Base-by-base conservation (phyloP, 2,113 vertebrate species). In the Perca flavescens region DNA sequence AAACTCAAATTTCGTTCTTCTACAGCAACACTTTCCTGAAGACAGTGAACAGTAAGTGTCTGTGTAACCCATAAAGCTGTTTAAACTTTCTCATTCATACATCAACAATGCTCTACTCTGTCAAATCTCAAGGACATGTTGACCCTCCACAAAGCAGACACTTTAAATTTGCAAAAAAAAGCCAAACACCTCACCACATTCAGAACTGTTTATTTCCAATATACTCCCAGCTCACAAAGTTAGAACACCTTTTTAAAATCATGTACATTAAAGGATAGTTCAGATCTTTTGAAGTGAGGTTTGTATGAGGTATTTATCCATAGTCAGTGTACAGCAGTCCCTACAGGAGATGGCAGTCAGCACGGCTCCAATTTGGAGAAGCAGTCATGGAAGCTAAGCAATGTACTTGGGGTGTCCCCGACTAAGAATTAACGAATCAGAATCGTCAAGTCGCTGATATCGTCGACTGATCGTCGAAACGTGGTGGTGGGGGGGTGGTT, bases 1-100 rank as follows among this genome's bases (percentile, higher is more conserved):
- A 91, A 90, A 87, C 84, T 85, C 77, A 74, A 80, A 90, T 92
- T 87, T 82, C 2, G 13, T 73, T 84, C 47, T 16, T 49, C 40
- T 53, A 80, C 40, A 82, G 82, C 47, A 78, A 83, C 64, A 68
- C 52, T 36, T 63, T 83, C 67, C 63, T 43, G 36, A 79, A 80
- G 82, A 87, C 86, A 61, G 21, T 46, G 52, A 81, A 74, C 81
- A 84, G 69, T 58, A 53, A 80, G 50, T 61, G 69, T 76, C 68
- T 83, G 81, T 83, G 86, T 46, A 82, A 80, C 54, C 5, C 21
- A 46, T 16, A 43, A 49, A 84, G 62, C 76, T 73, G 80, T 75
- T 87, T 82, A 72, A 77, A 72, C 43, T 22, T 69, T 73, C 43
- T 46, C 21, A 52, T 79, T 25, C 21, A 34, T 14, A 28, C 66